phyloP scores from a whole-genome alignment of 2,888 invertebrate species.

The Caenorhabditis japonica region DNA sequence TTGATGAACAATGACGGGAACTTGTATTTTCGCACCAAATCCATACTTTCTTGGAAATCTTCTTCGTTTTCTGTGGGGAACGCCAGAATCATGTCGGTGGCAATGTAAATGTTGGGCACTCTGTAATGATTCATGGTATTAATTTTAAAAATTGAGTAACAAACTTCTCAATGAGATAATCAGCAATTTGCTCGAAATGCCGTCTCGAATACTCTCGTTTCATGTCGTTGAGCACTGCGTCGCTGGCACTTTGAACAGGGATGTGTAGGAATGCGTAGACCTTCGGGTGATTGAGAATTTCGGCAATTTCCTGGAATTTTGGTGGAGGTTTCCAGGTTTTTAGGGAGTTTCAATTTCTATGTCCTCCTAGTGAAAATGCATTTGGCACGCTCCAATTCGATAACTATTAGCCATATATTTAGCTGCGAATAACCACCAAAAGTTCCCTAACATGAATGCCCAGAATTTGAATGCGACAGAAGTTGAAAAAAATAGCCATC shows the following conservation, averaged over 20 bases:
- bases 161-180: conserved; percentile 85
- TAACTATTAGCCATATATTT: too few relatives aligned
- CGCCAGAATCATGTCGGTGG: conserved; percentile 97
- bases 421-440: too few relatives aligned
- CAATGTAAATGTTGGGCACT: conserved; percentile 91
- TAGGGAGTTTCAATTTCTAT: too few relatives aligned
- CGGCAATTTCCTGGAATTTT: conserved; percentile 84
- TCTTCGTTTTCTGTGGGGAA: conserved; percentile 94
- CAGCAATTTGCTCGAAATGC: conserved; percentile 91
- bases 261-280: conserved; percentile 97
- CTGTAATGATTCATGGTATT: conserved; percentile 79
- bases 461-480: too few relatives aligned
- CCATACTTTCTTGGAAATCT: conserved; percentile 88
- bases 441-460: too few relatives aligned
- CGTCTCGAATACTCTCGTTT: conserved; percentile 91
- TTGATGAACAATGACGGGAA: conserved; percentile 94
- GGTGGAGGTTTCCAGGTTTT: neutral
- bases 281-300: conserved; percentile 87
- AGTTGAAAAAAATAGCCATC: too few relatives aligned
- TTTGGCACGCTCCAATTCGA: too few relatives aligned
- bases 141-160: conserved; percentile 7
- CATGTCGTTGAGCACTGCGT: conserved; percentile 92
- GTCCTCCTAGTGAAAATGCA: too few relatives aligned
- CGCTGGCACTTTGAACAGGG: conserved; percentile 97
- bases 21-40: conserved; percentile 86